A percentile compares a stretch with the other conserved stretches of the same genome.
These are phyloP conservation scores for Labrus mixtus DNA, from an alignment of 2,113 vertebrate genomes.

Conservation along the genomic window DNA sequence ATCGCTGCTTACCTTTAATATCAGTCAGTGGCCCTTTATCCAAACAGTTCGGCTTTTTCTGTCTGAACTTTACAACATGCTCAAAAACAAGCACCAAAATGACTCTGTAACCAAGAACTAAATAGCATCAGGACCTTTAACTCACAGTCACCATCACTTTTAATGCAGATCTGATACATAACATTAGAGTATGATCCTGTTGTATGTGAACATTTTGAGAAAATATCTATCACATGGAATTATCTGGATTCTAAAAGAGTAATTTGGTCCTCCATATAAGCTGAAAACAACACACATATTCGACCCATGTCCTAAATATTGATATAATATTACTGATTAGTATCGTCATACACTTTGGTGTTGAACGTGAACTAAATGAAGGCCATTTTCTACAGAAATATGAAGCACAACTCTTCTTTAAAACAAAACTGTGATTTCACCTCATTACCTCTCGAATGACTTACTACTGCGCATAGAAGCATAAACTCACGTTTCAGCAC, in stretches of 20 bases:
- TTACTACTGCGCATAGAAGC: constrained; percentile 63
- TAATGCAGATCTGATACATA: constrained; percentile 1
- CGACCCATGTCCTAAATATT: constrained; percentile 16
- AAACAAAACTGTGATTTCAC: constrained; percentile 67
- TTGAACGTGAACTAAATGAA: constrained; percentile 15
- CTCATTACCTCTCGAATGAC: constrained; percentile 67
- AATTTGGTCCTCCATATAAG: neutral
- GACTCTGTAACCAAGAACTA: constrained; percentile 19
- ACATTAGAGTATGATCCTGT: neutral
- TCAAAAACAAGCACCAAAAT: constrained; percentile 63
- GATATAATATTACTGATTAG: constrained; percentile 17
- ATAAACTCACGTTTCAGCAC: constrained; percentile 73
- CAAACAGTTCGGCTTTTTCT: constrained; percentile 1
- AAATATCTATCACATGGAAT: neutral
- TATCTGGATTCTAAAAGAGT: constrained; percentile 3
- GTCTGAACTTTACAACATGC: neutral
- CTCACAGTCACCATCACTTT: constrained; percentile 17
- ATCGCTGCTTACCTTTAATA: constrained; percentile 44
- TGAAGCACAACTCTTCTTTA: constrained; percentile 57
- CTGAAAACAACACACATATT: neutral
- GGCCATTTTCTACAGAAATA: constrained; percentile 49
- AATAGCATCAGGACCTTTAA: constrained; percentile 36
- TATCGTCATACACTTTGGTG: constrained; percentile 9
- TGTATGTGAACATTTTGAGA: neutral
- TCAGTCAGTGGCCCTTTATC: constrained; percentile 27